phyloP scores from a whole-genome alignment of 2,113 vertebrate genomes.

The Lepus europaeus region DNA sequence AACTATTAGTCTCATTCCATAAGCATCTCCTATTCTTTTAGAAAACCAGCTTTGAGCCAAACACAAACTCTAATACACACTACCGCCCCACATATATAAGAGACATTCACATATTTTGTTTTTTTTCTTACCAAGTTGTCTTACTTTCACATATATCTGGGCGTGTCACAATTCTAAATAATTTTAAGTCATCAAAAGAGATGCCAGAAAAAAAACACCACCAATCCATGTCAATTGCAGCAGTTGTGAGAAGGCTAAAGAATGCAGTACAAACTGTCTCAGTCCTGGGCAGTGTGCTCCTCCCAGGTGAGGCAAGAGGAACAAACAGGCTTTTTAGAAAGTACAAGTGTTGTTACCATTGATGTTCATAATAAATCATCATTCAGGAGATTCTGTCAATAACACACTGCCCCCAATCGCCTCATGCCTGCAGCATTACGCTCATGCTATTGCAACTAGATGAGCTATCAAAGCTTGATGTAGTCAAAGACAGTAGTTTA shows the following conservation, averaged over 20 bases:
- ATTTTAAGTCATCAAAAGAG: conserved; percentile 70
- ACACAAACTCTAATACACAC: neutral
- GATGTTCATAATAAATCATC: conserved; percentile 88
- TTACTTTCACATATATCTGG: conserved; percentile 66
- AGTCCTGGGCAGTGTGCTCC: conserved; percentile 79
- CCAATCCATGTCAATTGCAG: neutral
- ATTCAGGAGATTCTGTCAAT: conserved; percentile 87
- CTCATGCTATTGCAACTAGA: conserved; percentile 83
- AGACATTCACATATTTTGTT: conserved; percentile 1
- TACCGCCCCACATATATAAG: neutral
- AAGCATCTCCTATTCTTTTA: conserved; percentile 29
- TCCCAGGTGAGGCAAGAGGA: conserved; percentile 83
- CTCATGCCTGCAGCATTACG: conserved; percentile 77
- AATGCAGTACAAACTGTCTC: conserved; percentile 71
- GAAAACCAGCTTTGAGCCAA: conserved; percentile 14
- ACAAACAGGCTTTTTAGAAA: conserved; percentile 84
- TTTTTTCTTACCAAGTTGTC: conserved; percentile 65
- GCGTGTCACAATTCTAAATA: conserved; percentile 54
- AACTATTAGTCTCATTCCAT: neutral
- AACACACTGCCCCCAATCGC: conserved; percentile 83
- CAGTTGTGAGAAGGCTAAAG: conserved; percentile 42
- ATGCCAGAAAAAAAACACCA: neutral
- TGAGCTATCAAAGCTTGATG: conserved; percentile 81
- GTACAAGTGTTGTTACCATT: conserved; percentile 84
- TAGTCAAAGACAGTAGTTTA: conserved; percentile 72